Conservation (phyloP, 2,888 invertebrate species). For the Drosophila infuscata region DNA sequence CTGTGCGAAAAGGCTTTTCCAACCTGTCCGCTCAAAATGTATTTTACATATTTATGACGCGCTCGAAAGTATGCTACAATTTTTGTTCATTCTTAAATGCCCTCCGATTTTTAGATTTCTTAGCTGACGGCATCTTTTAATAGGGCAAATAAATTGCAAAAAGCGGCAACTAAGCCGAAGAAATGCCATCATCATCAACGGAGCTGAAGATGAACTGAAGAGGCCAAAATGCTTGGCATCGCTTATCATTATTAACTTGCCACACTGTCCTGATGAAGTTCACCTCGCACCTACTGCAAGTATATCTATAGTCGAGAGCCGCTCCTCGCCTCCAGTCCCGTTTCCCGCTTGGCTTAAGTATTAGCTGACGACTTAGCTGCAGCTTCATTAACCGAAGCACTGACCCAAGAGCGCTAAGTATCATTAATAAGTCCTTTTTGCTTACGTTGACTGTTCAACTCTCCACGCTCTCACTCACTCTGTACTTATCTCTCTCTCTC, state of each 20-base stretch:
- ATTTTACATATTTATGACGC: constrained; percentile 63
- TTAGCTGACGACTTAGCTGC: constrained; percentile 40
- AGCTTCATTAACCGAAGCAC: constrained; percentile 62
- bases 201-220: constrained; percentile 28
- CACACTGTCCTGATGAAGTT: constrained; percentile 69
- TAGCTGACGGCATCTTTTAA: constrained; percentile 53
- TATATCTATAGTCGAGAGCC: constrained; percentile 1
- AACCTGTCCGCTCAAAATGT: constrained; percentile 31
- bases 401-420: constrained; percentile 45
- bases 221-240: constrained; percentile 52
- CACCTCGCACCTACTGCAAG: constrained; percentile 20
- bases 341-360: constrained; percentile 11
- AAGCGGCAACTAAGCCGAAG: constrained; percentile 40
- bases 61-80: constrained; percentile 62
- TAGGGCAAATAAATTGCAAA: constrained; percentile 64
- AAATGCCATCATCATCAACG: constrained; percentile 32
- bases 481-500: background rate
- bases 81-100: constrained; percentile 31
- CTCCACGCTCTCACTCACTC: background rate
- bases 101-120: constrained; percentile 9
- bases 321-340: background rate
- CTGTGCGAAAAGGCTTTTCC: constrained; percentile 15
- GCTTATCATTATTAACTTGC: constrained; percentile 74
- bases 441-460: constrained; percentile 61
- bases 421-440: constrained; percentile 72